Conservation (phyloP, 92 coral and sea anemone species). For the Desmophyllum pertusum region DNA sequence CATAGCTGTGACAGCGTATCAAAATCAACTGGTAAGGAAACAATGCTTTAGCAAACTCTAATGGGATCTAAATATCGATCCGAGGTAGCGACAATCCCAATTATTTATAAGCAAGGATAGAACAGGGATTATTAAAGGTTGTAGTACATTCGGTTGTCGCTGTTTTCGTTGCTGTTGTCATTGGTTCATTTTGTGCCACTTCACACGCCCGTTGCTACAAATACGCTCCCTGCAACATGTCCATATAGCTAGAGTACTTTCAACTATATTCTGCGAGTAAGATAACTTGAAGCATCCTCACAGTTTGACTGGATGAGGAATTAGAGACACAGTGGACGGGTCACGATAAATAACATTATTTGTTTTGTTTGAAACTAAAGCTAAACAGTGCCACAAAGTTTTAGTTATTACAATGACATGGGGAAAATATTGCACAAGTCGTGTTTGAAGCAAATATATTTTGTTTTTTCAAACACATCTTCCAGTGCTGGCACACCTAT, state of each 20-base stretch:
- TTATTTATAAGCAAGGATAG: background rate
- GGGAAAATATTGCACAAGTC: background rate
- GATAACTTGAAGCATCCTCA: background rate
- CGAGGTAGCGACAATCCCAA: too few relatives aligned
- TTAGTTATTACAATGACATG: too few relatives aligned
- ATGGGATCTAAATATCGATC: background rate
- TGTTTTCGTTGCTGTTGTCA: background rate
- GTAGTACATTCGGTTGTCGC: too few relatives aligned
- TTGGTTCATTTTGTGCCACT: too few relatives aligned
- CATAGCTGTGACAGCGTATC: slow-evolving; percentile 97
- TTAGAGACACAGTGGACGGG: background rate
- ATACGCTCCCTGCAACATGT: background rate
- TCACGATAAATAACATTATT: background rate
- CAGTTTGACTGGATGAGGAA: background rate
- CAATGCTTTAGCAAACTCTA: background rate
- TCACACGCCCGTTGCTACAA: background rate
- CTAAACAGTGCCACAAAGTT: too few relatives aligned
- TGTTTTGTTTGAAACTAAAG: too few relatives aligned
- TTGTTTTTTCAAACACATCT: background rate
- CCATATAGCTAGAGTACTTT: background rate
- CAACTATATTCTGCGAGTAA: background rate
- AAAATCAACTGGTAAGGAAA: slow-evolving; percentile 91
- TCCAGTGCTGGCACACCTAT: background rate
- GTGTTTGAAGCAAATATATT: background rate
- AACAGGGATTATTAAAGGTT: background rate